Percentiles rank a stretch among this genome's conserved stretches.
phyloP scores from a whole-genome alignment of 1,140 invertebrate genomes.

The Acyrthosiphon pisum region DNA sequence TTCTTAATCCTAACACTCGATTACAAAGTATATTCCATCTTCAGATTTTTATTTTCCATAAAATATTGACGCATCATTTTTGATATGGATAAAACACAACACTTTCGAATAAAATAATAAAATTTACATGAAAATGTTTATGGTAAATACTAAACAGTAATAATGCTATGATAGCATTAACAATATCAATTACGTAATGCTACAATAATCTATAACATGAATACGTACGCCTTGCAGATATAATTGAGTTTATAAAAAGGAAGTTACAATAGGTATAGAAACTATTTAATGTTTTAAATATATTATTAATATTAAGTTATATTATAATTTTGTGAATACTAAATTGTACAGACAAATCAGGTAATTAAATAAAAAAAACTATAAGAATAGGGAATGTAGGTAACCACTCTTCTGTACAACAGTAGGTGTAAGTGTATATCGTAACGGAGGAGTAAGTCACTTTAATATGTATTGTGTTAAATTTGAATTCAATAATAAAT shows the following conservation, averaged over 20 bases:
- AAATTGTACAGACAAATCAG: background rate
- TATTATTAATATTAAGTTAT: background rate
- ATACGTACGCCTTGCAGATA: background rate
- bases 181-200: background rate
- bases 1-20: conserved; percentile 8
- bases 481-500: too few relatives aligned
- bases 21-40: background rate
- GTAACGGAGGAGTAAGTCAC: too few relatives aligned
- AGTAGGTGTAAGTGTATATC: too few relatives aligned
- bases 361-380: background rate
- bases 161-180: background rate
- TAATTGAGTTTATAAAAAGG: background rate
- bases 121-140: background rate
- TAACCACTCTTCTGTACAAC: background rate
- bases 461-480: too few relatives aligned
- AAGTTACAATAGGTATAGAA: too few relatives aligned
- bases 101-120: background rate
- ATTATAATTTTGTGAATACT: background rate
- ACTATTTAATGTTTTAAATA: too few relatives aligned
- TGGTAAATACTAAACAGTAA: background rate
- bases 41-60: background rate
- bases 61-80: background rate
- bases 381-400: background rate
- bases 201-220: background rate
- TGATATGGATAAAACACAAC: background rate